Base-by-base conservation (phyloP, 2,888 invertebrate species). In the Neuroscelio doddi region DNA sequence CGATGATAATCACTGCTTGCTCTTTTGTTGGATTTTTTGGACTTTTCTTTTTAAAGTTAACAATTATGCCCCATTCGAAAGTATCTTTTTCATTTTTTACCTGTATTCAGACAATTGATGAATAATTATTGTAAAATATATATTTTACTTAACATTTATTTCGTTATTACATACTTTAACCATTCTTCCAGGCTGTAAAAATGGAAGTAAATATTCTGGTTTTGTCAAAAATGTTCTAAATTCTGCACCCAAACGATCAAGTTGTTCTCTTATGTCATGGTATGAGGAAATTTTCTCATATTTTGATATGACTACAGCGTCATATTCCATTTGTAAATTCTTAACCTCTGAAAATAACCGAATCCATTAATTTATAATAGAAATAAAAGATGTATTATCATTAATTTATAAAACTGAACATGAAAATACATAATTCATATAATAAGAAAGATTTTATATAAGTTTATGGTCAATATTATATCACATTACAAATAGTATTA, bases 41-140 rank as follows among this genome's bases (percentile, higher is more conserved):
- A 62, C 68, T 85, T 71, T 91, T 91, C 75, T 94, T 94, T 76
- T 93, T 92, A 80, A 95, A 97, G 85, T 96, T 97, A 1, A 99
- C 90, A 49, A 99, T 91, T 42, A 96, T 93, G 8, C 97, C 97
- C 98, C 99, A 99, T 75, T 97, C 98, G 83, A 96, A 98, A 78
- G 95, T 93, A 70, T 92, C 89, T 27, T 90, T 90, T 38, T 92
- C 93, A 71, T 92, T 92, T 85, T 94, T 93, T 1, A 95, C 89
- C 92, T 94, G 66, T 21, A 77, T 15, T 15, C 15, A 78, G 12
- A 44, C 38, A 34, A 32, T 15, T n/a, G 12, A 36, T 30, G 16
- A 32, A 24, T 30, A 45, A 44, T 42, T 36, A n/a, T 46, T 55
- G 30, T 21, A 34, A 14, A 36, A 53, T 45, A 41, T 14, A n/a